These are phyloP conservation scores for Hydrotaea cyrtoneurina DNA, from an alignment of 2,888 invertebrate species.

Conservation along the genomic window DNA sequence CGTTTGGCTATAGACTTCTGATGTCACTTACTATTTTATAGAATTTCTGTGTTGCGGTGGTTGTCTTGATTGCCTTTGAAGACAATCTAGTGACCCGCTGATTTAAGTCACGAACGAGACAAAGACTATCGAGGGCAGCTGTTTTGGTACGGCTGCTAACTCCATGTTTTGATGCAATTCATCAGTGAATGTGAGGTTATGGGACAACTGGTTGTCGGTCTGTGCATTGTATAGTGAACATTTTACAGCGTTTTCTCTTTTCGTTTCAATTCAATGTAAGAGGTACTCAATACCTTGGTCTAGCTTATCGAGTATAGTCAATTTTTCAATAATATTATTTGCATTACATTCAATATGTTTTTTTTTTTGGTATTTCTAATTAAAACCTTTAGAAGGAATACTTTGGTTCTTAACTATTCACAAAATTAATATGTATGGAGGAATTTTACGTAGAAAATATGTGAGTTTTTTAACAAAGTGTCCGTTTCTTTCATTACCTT, in stretches of 20 bases:
- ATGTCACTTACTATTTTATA: no score
- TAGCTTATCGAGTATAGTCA: not conserved
- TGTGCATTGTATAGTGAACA: not conserved
- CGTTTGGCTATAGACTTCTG: no score
- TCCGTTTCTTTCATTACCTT: not conserved
- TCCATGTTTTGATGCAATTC: not conserved
- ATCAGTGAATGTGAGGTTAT: no score
- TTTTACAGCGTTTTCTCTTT: not conserved
- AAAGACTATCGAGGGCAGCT: no score
- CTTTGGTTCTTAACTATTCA: slow-evolving; percentile 53
- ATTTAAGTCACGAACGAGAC: no score
- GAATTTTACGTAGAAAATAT: slow-evolving; percentile 64
- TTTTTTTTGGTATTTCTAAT: slow-evolving; percentile 12
- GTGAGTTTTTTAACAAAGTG: slow-evolving; percentile 66
- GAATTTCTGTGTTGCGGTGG: no score
- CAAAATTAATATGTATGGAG: slow-evolving; percentile 51
- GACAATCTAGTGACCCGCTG: no score
- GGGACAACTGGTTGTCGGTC: no score
- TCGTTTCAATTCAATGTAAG: not conserved
- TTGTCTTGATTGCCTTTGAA: no score
- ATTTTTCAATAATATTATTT: no score
- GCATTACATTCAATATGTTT: not conserved
- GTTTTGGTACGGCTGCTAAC: no score
- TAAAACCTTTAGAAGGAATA: slow-evolving; percentile 54
- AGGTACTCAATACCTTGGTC: not conserved